Evolutionary conservation across 2,113 vertebrate species (phyloP).

Genomic region (Pycnonotus jocosus): DNA sequence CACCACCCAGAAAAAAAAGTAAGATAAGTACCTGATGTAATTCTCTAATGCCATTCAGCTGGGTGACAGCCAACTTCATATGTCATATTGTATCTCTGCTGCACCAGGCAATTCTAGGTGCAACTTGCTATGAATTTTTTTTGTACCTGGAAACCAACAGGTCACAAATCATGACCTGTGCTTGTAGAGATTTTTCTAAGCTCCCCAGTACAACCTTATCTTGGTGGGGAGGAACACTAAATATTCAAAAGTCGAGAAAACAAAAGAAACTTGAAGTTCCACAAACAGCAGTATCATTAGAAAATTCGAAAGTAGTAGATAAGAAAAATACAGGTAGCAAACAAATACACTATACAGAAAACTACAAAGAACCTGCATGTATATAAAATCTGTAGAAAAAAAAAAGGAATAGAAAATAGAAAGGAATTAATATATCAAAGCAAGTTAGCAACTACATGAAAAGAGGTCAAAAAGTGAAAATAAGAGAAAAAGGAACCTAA

Average conservation of each 20-base stretch:
- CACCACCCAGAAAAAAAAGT: background rate
- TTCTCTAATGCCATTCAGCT: background rate
- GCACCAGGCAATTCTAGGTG: slow-evolving; percentile 3
- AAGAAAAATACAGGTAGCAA: background rate
- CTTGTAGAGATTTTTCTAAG: background rate
- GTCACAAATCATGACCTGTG: background rate
- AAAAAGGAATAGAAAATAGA: background rate
- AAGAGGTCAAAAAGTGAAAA: background rate
- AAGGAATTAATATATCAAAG: background rate
- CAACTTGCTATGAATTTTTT: background rate
- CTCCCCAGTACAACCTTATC: background rate
- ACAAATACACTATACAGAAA: background rate
- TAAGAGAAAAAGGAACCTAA: background rate
- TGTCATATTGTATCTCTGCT: background rate
- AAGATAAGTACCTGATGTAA: slow-evolving; percentile 23
- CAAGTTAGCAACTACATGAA: background rate
- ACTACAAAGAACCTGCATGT: background rate
- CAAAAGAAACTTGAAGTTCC: background rate
- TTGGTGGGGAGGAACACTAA: background rate
- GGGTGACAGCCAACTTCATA: slow-evolving; percentile 10
- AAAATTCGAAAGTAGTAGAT: background rate
- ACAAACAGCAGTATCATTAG: background rate
- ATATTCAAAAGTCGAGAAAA: background rate
- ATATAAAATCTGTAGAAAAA: background rate
- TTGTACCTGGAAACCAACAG: background rate